Percentiles rank a stretch among this genome's conserved stretches.
Evolutionary conservation across 2,888 invertebrate species (phyloP).

Genomic region (Cepaea hortensis): DNA sequence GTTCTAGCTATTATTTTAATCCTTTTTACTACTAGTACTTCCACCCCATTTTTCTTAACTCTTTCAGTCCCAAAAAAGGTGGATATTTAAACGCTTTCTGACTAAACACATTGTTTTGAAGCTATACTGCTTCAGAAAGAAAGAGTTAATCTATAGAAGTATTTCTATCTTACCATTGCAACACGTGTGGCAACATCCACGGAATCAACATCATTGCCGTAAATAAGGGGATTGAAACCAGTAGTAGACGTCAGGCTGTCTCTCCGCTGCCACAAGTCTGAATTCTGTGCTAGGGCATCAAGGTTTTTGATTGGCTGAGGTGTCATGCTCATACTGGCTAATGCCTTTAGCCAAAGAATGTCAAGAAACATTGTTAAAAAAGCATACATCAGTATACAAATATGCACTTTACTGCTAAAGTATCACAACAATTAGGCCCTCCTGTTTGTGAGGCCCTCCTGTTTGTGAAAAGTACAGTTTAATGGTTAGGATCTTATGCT

Average conservation of each 20-base stretch:
- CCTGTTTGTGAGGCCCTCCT: too few species aligned
- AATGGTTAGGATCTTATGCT: too few species aligned
- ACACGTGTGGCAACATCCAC: constrained; percentile 98
- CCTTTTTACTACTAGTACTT: too few species aligned
- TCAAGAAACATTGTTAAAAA: constrained; percentile 10
- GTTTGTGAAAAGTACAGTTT: too few species aligned
- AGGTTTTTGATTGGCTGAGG: constrained; percentile 79
- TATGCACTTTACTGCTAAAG: not conserved
- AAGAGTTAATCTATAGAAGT: not conserved
- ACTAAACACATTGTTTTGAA: too few species aligned
- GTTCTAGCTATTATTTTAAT: too few species aligned
- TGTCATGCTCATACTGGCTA: constrained; percentile 85
- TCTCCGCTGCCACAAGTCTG: constrained; percentile 72
- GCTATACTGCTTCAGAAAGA: not conserved
- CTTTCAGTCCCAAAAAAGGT: too few species aligned
- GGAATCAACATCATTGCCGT: constrained; percentile 88
- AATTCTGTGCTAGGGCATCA: constrained; percentile 75
- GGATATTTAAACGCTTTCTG: too few species aligned
- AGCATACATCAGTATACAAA: not conserved
- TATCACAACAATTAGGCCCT: too few species aligned
- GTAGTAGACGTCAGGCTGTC: constrained; percentile 72
- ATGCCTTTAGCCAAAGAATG: constrained; percentile 79
- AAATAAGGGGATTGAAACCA: constrained; percentile 88
- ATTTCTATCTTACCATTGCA: constrained; percentile 86
- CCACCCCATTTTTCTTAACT: too few species aligned